Percentiles rank a stretch among this genome's conserved stretches.
These are phyloP conservation scores for Pampus argenteus DNA, from an alignment of 2,797 vertebrate genomes.

Conservation along the genomic window DNA sequence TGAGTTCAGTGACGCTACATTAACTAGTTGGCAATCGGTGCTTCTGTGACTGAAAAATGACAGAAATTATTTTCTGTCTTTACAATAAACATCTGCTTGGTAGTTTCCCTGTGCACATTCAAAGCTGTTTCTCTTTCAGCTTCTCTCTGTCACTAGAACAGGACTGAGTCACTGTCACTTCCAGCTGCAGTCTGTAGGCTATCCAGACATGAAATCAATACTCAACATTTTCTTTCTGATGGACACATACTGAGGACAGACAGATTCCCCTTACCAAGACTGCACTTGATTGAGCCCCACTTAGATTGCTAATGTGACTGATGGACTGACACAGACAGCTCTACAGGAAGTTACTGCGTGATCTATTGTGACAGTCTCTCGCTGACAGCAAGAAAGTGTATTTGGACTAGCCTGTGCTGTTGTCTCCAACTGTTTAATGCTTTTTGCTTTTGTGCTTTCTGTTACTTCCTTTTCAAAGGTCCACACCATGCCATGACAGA, in stretches of 20 bases:
- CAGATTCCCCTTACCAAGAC: constrained; percentile 67
- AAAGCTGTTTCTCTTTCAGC: constrained; percentile 56
- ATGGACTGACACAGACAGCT: constrained; percentile 71
- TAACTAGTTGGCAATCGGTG: constrained; percentile 54
- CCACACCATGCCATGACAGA: constrained; percentile 7
- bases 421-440: constrained; percentile 42
- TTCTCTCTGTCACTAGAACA: constrained; percentile 63
- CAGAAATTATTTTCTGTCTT: constrained; percentile 55
- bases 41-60: constrained; percentile 16
- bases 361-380: constrained; percentile 54
- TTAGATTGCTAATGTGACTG: constrained; percentile 81
- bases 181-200: constrained; percentile 75
- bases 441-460: constrained; percentile 29
- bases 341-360: constrained; percentile 63
- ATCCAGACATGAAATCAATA: constrained; percentile 85
- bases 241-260: constrained; percentile 78
- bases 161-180: constrained; percentile 79
- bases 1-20: constrained; percentile 41
- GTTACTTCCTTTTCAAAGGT: constrained; percentile 20
- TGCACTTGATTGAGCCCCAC: constrained; percentile 79
- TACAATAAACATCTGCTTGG: constrained; percentile 64
- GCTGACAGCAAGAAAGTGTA: constrained; percentile 47
- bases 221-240: constrained; percentile 80
- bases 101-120: constrained; percentile 39
- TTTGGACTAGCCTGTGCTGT: constrained; percentile 33